Conservation (phyloP, 2,888 invertebrate genomes). For the Romanomermis culicivorax region DNA sequence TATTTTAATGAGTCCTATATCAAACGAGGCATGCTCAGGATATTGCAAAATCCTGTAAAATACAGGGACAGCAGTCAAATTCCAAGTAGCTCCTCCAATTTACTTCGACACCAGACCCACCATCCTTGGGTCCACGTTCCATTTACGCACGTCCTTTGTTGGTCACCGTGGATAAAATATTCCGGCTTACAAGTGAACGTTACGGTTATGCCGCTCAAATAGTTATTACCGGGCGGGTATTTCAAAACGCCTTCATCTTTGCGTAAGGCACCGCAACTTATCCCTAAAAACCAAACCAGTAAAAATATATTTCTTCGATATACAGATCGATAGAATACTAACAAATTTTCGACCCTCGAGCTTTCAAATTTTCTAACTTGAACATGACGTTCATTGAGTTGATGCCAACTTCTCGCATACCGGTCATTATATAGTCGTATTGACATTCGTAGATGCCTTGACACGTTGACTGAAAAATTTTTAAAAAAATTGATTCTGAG, state of each 20-base stretch:
- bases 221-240: conserved; percentile 18
- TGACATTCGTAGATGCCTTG: conserved; percentile 13
- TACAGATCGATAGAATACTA: background rate
- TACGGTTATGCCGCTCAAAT: conserved; percentile 18
- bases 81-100: background rate
- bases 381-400: conserved; percentile 14
- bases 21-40: too few species aligned
- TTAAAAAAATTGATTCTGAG: too few species aligned
- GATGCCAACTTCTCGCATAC: conserved; percentile 17
- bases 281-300: conserved; percentile 13
- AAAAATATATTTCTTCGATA: background rate
- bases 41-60: too few species aligned
- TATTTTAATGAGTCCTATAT: background rate
- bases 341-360: conserved; percentile 3
- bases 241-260: conserved; percentile 19
- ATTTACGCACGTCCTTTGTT: conserved; percentile 16
- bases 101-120: conserved; percentile 20
- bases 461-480: background rate
- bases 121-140: conserved; percentile 21
- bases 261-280: conserved; percentile 19
- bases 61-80: background rate
- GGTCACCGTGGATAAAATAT: conserved; percentile 19
- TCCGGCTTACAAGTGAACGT: conserved; percentile 19
- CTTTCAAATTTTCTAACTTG: conserved; percentile 9
- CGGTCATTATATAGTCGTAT: conserved; percentile 19